A percentile compares a stretch with the other conserved stretches of the same genome.
phyloP scores from a whole-genome alignment of 2,888 invertebrate species.

The Hydroisotoma schaefferi region DNA sequence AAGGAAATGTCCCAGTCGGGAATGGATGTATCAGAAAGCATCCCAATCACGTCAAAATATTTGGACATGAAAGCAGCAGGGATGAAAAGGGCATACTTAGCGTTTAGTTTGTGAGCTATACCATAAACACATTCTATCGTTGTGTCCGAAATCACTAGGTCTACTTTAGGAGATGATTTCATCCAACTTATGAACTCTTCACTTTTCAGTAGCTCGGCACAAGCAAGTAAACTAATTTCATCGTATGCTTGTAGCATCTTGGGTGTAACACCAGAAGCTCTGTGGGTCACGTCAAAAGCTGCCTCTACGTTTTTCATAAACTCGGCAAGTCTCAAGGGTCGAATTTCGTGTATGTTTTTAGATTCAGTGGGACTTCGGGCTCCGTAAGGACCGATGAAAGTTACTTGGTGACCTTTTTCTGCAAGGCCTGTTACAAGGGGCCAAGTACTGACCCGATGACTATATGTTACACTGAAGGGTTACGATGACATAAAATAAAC shows the following conservation, averaged over 20 bases:
- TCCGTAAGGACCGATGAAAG: slow-evolving; percentile 28
- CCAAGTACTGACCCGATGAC: slow-evolving; percentile 36
- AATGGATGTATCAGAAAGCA: slow-evolving; percentile 18
- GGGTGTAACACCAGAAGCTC: slow-evolving; percentile 14
- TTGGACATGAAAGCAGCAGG: slow-evolving; percentile 15
- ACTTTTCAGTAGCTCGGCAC: slow-evolving; percentile 16
- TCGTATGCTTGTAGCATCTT: not conserved
- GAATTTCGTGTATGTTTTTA: slow-evolving; percentile 21
- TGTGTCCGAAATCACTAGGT: slow-evolving; percentile 20
- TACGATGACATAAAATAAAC: not conserved
- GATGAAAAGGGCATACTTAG: slow-evolving; percentile 21
- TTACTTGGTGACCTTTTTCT: slow-evolving; percentile 35
- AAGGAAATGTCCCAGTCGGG: slow-evolving; percentile 13
- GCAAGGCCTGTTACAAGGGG: slow-evolving; percentile 26
- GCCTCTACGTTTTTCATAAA: slow-evolving; percentile 14
- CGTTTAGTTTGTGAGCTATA: slow-evolving; percentile 14
- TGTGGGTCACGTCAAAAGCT: slow-evolving; percentile 17
- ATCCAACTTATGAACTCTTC: slow-evolving; percentile 15
- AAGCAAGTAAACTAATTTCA: slow-evolving; percentile 1
- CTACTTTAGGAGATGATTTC: slow-evolving; percentile 12
- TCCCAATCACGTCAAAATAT: slow-evolving; percentile 21
- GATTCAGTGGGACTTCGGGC: slow-evolving; percentile 5
- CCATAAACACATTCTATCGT: slow-evolving; percentile 22
- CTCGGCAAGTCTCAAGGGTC: slow-evolving; percentile 16
- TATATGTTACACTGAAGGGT: slow-evolving; percentile 15